Evolutionary conservation across 2,888 invertebrate genomes (phyloP).

Genomic region (Eristalis intricaria): DNA sequence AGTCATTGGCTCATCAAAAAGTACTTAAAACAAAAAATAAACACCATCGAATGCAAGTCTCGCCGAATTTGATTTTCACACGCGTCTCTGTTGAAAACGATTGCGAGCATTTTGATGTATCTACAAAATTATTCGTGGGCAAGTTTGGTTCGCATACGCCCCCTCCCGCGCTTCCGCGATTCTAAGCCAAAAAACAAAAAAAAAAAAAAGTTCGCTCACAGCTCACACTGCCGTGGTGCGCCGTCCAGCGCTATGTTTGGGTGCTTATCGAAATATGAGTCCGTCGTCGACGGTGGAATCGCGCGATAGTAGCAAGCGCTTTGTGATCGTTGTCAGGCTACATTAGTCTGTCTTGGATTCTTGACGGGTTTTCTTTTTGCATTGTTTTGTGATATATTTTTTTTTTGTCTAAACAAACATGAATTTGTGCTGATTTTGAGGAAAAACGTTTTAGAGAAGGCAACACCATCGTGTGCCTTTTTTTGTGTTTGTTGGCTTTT

Average conservation of each 20-base stretch:
- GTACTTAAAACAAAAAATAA: not conserved
- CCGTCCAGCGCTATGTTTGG: conserved; percentile 18
- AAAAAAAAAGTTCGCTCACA: not conserved
- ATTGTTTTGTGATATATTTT: not conserved
- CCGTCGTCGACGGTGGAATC: conserved; percentile 11
- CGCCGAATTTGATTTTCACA: conserved; percentile 25
- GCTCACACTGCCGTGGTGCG: not conserved
- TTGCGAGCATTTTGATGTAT: not conserved
- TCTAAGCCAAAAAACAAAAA: conserved; percentile 45
- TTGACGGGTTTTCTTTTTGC: not conserved
- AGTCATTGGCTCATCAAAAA: conserved; percentile 2
- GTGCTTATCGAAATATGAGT: conserved; percentile 63
- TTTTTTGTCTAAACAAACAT: conserved; percentile 34
- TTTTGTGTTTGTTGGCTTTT: conserved; percentile 31
- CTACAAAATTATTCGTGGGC: not conserved
- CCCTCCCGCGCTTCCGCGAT: conserved; percentile 42
- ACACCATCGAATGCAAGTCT: conserved; percentile 35
- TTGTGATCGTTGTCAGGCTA: conserved; percentile 40
- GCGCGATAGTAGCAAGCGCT: conserved; percentile 25
- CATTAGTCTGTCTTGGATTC: conserved; percentile 19
- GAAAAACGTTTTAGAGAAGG: conserved; percentile 42
- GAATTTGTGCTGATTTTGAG: conserved; percentile 52
- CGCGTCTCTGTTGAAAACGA: conserved; percentile 22
- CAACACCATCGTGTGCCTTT: conserved; percentile 29
- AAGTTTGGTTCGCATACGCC: conserved; percentile 14